Percentiles rank a stretch among this genome's conserved stretches.
phyloP scores from a whole-genome alignment of 2,888 invertebrate genomes.

The Leptinotarsa peninsularis region DNA sequence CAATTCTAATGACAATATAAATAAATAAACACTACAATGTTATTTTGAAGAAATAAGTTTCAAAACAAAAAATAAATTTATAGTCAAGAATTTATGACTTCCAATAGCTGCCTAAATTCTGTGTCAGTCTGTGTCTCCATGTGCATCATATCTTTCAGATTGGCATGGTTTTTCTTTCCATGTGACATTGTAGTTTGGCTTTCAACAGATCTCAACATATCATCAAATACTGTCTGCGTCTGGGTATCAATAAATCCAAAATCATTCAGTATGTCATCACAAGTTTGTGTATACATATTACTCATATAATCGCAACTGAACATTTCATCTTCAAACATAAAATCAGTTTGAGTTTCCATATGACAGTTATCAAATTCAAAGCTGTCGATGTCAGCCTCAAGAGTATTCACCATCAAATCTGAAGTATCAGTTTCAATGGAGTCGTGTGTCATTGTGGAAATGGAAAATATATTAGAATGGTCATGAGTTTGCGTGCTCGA shows the following conservation, averaged over 20 bases:
- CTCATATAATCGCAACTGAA: slow-evolving; percentile 61
- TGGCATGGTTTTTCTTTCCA: slow-evolving; percentile 46
- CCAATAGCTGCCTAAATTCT: slow-evolving; percentile 62
- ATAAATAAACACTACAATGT: not conserved
- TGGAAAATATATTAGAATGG: slow-evolving; percentile 42
- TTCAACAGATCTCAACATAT: slow-evolving; percentile 71
- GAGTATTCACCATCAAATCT: slow-evolving; percentile 50
- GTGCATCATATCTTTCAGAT: slow-evolving; percentile 64
- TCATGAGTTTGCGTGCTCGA: slow-evolving; percentile 61
- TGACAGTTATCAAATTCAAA: slow-evolving; percentile 67
- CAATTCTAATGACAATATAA: not conserved
- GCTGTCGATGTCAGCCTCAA: slow-evolving; percentile 49
- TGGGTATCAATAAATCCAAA: slow-evolving; percentile 73
- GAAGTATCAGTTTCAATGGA: slow-evolving; percentile 58
- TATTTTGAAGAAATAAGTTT: slow-evolving; percentile 9
- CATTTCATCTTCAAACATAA: slow-evolving; percentile 61
- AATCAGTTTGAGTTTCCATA: slow-evolving; percentile 74
- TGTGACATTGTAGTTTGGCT: slow-evolving; percentile 69
- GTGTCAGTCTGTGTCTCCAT: slow-evolving; percentile 71
- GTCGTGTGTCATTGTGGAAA: slow-evolving; percentile 55
- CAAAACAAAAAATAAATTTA: slow-evolving; percentile 49
- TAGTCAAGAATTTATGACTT: slow-evolving; percentile 65
- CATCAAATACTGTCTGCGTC: slow-evolving; percentile 73
- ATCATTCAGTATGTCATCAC: slow-evolving; percentile 68
- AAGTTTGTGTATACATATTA: slow-evolving; percentile 66